Evolutionary conservation across 2,113 vertebrate genomes (phyloP), one percentile per base, ranked within the genome.

Genomic region (Neogobius melanostomus): DNA sequence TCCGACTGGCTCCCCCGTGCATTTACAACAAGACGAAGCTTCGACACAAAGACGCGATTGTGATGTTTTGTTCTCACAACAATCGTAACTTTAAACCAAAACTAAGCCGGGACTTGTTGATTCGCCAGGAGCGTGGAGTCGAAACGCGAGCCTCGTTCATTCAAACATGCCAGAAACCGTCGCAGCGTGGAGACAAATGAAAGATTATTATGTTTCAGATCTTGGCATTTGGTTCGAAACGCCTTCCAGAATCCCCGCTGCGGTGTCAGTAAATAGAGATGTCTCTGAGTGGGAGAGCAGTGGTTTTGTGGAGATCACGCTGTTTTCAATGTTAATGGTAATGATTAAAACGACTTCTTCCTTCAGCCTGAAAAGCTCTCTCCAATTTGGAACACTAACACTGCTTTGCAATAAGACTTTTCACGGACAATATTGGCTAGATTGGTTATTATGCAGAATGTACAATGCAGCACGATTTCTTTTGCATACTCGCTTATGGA

Each of bases 221-320:
- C 36, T 43, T 61, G 57, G 57, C 42, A 61, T 61, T 61, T 61
- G 36, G 12, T 61, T 36, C 7, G 14, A 42, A 11, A n/a, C 11
- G 12, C 12, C 1, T 11, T 42, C 57, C 42, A 61, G 57, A n/a
- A 61, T 43, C 57, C 11, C 57, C 7, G 57, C 57, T n/a, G 57
- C 4, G 57, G 57, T 61, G 57, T 61, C 36, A 44, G 57, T 61
- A 61, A 61, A 61, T 61, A 61, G 42, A 61, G 57, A 15, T 15
- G 36, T 43, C 57, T 61, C 57, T 3, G 42, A 14, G 16, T 28
- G 53, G 16, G 16, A 56, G 6, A 21, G 8, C 28, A 43, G 8
- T 61, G 42, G 36, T 61, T 61, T 61, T 61, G n/a, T 61, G 28
- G 28, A 60, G 17, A 36, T 10, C 21, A 42, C 8, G 57, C 52